These are phyloP conservation scores for Zonitis immaculata DNA, from an alignment of 2,888 invertebrate genomes.

Conservation along the genomic window DNA sequence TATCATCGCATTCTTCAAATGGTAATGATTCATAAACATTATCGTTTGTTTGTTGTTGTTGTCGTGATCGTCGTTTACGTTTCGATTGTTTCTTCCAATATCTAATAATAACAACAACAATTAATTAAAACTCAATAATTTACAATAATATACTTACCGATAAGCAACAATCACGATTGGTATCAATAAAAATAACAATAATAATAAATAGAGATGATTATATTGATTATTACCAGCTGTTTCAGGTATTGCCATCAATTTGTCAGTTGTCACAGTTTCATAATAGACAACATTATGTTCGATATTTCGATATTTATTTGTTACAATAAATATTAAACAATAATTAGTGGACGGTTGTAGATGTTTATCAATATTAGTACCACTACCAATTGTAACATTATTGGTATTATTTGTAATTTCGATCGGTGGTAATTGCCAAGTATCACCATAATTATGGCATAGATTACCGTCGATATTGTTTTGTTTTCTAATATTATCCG, in stretches of 20 bases:
- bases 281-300: conserved; percentile 41
- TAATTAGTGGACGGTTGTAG: conserved; percentile 37
- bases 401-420: conserved; percentile 32
- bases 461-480: conserved; percentile 32
- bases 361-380: conserved; percentile 24
- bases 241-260: conserved; percentile 13
- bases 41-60: conserved; percentile 24
- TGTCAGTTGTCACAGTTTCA: conserved; percentile 30
- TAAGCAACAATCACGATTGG: conserved; percentile 32
- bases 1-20: conserved; percentile 39
- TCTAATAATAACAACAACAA: conserved; percentile 19
- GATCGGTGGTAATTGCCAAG: conserved; percentile 39
- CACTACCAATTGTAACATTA: conserved; percentile 31
- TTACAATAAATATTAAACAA: conserved; percentile 41
- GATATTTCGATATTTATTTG: conserved; percentile 34
- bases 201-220: conserved; percentile 30
- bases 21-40: conserved; percentile 43
- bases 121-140: not conserved
- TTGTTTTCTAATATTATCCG: conserved; percentile 25
- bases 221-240: conserved; percentile 12
- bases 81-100: conserved; percentile 25
- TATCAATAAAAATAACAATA: conserved; percentile 31
- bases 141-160: conserved; percentile 22
- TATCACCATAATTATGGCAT: conserved; percentile 39
- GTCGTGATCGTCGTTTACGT: not conserved